Conservation (phyloP, 2,113 vertebrate species). For the Platysteira castanea region DNA sequence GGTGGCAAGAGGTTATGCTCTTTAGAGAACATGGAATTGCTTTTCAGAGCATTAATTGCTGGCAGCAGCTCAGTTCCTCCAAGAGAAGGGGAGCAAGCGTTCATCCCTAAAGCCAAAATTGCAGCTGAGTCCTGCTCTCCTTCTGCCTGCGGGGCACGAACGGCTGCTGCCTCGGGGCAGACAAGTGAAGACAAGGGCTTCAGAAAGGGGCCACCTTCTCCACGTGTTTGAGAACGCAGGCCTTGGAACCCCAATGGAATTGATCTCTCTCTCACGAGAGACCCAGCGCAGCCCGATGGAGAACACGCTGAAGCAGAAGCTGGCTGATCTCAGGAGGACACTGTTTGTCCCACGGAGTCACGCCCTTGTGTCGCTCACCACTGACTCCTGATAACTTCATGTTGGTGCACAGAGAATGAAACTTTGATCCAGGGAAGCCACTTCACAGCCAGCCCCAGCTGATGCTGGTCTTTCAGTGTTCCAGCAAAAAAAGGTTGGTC, state of each 20-base stretch:
- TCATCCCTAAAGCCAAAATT: background rate
- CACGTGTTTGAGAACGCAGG: background rate
- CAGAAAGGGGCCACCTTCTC: background rate
- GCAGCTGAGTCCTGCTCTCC: background rate
- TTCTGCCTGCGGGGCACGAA: background rate
- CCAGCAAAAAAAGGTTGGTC: background rate
- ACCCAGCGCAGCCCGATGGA: background rate
- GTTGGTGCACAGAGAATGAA: background rate
- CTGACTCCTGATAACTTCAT: background rate
- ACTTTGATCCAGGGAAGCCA: background rate
- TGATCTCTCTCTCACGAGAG: background rate
- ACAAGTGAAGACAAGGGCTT: background rate
- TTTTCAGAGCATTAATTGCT: background rate
- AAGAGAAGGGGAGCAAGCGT: background rate
- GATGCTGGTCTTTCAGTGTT: background rate
- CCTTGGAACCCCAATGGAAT: background rate
- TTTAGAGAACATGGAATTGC: background rate
- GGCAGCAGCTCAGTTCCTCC: slow-evolving; percentile 15
- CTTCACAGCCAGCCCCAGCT: background rate
- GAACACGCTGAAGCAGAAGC: background rate
- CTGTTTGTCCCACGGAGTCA: too few relatives aligned
- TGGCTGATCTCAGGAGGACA: background rate
- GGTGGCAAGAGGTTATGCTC: background rate
- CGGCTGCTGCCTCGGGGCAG: background rate
- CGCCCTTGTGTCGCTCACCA: background rate